These are phyloP conservation scores for Lethrus apterus DNA, from an alignment of 1,140 invertebrate species.

Conservation along the genomic window DNA sequence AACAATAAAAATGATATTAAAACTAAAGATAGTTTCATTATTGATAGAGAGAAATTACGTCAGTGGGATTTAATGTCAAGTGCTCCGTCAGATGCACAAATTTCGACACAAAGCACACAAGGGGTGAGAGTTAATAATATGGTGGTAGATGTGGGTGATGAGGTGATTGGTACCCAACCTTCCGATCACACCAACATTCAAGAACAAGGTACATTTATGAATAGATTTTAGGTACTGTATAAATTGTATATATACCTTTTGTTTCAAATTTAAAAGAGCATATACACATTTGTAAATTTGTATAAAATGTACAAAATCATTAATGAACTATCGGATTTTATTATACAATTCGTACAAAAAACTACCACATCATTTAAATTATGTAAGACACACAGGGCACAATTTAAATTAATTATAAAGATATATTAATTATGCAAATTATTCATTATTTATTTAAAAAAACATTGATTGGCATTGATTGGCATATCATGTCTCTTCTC, in stretches of 20 bases:
- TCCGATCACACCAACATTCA: conserved; percentile 35
- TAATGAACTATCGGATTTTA: too few species aligned
- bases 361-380: too few species aligned
- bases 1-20: conserved; percentile 28
- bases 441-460: too few species aligned
- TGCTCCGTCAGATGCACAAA: conserved; percentile 43
- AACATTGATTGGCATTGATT: too few species aligned
- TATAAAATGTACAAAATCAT: too few species aligned
- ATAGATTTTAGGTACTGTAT: conserved; percentile 25
- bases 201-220: conserved; percentile 38
- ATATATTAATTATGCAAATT: too few species aligned
- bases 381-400: too few species aligned
- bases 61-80: conserved; percentile 84
- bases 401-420: too few species aligned
- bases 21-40: conserved; percentile 49
- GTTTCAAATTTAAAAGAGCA: too few species aligned
- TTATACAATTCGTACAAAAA: too few species aligned
- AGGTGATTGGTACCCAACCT: conserved; percentile 39
- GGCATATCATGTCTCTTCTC: too few species aligned
- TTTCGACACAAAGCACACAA: conserved; percentile 25
- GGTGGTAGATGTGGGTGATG: conserved; percentile 41
- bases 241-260: conserved; percentile 12
- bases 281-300: conserved; percentile 16
- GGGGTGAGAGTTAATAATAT: conserved; percentile 41
- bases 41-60: conserved; percentile 75